phyloP scores from a whole-genome alignment of 2,113 vertebrate species.

The Tragelaphus imberbis region DNA sequence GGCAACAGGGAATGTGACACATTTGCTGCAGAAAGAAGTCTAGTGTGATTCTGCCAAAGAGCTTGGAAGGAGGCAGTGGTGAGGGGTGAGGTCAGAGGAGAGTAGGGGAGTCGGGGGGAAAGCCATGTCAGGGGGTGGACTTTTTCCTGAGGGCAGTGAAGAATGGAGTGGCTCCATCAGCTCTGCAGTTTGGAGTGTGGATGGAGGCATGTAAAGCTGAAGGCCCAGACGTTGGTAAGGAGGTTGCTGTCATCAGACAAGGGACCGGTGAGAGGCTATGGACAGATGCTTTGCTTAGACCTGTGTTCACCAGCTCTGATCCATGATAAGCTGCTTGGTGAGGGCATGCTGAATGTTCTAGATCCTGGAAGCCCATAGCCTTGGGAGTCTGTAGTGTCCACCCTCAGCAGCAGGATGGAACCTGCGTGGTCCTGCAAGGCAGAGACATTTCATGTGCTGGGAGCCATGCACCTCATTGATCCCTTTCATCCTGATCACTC shows the following conservation, averaged over 20 bases:
- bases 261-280: background rate
- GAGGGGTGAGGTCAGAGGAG: accelerated
- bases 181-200: background rate
- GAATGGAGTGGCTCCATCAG: background rate
- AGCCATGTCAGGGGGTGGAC: background rate
- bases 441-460: background rate
- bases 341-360: background rate
- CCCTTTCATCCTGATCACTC: background rate
- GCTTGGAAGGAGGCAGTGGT: background rate
- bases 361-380: background rate
- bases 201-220: background rate
- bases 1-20: background rate
- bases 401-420: background rate
- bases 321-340: background rate
- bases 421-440: background rate
- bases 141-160: background rate
- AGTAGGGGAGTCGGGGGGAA: accelerated
- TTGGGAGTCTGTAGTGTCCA: accelerated
- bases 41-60: background rate
- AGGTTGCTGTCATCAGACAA: background rate
- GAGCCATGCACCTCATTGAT: background rate
- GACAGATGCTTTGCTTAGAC: background rate
- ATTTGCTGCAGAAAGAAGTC: background rate
- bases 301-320: background rate
- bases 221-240: background rate